Percentiles rank a stretch among this genome's conserved stretches.
Conservation (phyloP, 30 jellyfish, hydroid and myxozoan species). For the Sanderia malayensis region DNA sequence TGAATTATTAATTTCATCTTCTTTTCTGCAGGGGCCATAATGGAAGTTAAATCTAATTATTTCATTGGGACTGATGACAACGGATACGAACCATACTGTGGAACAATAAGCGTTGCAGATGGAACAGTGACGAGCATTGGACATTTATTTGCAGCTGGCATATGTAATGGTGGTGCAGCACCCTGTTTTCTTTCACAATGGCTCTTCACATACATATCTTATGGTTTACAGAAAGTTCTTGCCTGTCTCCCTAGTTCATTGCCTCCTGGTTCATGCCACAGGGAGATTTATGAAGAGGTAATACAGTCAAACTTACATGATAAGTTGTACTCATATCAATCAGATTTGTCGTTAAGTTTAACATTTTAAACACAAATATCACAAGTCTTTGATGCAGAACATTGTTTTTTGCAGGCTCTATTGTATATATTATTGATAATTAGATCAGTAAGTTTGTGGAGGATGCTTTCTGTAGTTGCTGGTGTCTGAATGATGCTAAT, state of each 20-base stretch:
- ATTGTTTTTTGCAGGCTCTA: too few relatives aligned
- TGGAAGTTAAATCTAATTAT: conserved; percentile 6
- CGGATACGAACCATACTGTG: conserved; percentile 39
- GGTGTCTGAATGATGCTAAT: not conserved
- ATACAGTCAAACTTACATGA: too few relatives aligned
- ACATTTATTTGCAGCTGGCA: conserved; percentile 29
- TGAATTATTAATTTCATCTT: conserved; percentile 6
- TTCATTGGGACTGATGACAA: conserved; percentile 31
- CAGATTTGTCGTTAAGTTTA: too few relatives aligned
- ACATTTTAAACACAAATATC: too few relatives aligned
- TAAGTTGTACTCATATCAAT: too few relatives aligned
- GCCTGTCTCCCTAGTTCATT: conserved; percentile 8
- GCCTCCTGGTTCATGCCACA: not conserved
- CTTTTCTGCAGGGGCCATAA: conserved; percentile 17
- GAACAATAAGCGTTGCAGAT: conserved; percentile 31
- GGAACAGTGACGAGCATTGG: conserved; percentile 43
- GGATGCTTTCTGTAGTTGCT: conserved; percentile 8
- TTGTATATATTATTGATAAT: too few relatives aligned
- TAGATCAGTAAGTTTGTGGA: too few relatives aligned
- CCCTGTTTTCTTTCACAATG: conserved; percentile 43
- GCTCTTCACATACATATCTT: conserved; percentile 14
- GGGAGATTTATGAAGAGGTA: conserved; percentile 3
- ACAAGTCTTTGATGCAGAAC: too few relatives aligned
- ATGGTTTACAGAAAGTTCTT: conserved; percentile 23
- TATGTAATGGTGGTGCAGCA: conserved; percentile 43